phyloP scores from a whole-genome alignment of 2,797 vertebrate species.

The Sebastes minor region DNA sequence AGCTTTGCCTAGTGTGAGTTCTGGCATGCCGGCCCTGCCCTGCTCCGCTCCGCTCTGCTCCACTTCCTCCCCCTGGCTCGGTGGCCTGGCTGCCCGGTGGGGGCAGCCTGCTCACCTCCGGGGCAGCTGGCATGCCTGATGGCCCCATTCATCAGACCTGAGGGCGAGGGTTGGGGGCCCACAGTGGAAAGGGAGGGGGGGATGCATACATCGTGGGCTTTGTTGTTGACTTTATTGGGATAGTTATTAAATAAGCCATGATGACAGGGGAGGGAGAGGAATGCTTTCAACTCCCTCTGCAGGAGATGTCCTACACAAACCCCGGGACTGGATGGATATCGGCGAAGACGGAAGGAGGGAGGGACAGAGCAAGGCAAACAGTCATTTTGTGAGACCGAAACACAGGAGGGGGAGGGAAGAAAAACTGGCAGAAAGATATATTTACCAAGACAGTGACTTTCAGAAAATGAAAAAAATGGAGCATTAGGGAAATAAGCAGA shows the following conservation, averaged over 20 bases:
- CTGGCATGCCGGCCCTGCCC: constrained; percentile 74
- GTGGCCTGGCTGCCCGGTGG: constrained; percentile 68
- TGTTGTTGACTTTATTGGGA: constrained; percentile 87
- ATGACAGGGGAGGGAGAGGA: constrained; percentile 83
- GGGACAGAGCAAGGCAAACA: constrained; percentile 43
- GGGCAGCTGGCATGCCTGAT: constrained; percentile 86
- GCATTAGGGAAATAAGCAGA: constrained; percentile 57
- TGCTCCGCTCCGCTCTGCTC: constrained; percentile 53
- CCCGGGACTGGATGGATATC: constrained; percentile 56
- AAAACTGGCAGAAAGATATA: constrained; percentile 41
- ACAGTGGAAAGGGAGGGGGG: not conserved
- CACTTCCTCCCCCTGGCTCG: constrained; percentile 74
- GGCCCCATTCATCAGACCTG: constrained; percentile 81
- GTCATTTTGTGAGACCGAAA: constrained; percentile 46
- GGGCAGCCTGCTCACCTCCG: constrained; percentile 83
- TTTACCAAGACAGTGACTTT: constrained; percentile 40
- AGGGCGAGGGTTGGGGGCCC: constrained; percentile 46
- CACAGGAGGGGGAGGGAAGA: constrained; percentile 21
- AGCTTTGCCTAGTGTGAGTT: constrained; percentile 75
- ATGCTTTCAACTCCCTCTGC: constrained; percentile 81
- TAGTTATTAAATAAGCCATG: constrained; percentile 86
- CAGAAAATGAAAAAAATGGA: constrained; percentile 40
- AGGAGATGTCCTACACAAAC: constrained; percentile 78
- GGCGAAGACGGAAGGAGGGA: constrained; percentile 56
- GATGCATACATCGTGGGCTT: constrained; percentile 39